Evolutionary conservation across 2,113 vertebrate species (phyloP).

Genomic region (Eptesicus fuscus): DNA sequence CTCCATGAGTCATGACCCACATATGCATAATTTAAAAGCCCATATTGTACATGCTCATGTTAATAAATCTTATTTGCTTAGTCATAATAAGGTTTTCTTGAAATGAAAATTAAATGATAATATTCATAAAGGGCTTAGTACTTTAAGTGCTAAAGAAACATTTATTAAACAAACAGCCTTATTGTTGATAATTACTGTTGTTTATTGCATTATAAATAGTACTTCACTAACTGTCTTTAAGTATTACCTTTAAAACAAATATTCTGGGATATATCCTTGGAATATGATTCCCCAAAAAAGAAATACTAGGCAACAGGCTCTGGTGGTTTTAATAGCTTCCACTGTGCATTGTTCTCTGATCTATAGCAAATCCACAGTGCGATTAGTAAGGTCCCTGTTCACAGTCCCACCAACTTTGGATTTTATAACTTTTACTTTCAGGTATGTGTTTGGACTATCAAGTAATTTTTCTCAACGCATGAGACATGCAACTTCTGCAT

Average conservation of each 20-base stretch:
- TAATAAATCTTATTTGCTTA: conserved; percentile 16
- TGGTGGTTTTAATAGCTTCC: background rate
- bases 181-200: background rate
- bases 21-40: background rate
- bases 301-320: background rate
- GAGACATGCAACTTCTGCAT: background rate
- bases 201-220: background rate
- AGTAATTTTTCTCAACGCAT: background rate
- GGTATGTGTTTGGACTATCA: background rate
- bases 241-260: conserved; percentile 26
- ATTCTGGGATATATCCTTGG: background rate
- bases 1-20: background rate
- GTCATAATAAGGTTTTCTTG: background rate
- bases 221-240: background rate
- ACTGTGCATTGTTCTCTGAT: background rate
- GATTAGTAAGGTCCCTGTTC: background rate
- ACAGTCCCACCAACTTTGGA: background rate
- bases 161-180: background rate
- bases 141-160: background rate
- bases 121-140: background rate
- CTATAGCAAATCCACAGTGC: background rate
- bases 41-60: background rate
- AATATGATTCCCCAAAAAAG: background rate
- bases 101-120: conserved; percentile 17
- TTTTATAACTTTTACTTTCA: conserved; percentile 9